Evolutionary conservation across 2,888 invertebrate species (phyloP).

Genomic region (Drosophila rellima): DNA sequence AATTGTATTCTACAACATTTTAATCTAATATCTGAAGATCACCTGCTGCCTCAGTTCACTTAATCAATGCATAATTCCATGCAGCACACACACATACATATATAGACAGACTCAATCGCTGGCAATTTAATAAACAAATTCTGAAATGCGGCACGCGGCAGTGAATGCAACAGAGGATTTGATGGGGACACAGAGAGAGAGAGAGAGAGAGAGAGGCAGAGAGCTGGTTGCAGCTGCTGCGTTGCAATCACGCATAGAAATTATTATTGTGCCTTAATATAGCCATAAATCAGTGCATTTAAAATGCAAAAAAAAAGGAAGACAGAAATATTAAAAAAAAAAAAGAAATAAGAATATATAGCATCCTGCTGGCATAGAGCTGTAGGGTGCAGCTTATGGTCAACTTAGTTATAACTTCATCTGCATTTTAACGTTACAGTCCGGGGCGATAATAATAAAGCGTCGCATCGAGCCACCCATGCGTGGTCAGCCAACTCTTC

Average conservation of each 20-base stretch:
- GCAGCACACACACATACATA: constrained; percentile 21
- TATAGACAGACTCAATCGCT: constrained; percentile 29
- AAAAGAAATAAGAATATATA: constrained; percentile 36
- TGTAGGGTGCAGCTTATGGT: constrained; percentile 49
- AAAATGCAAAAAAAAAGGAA: constrained; percentile 57
- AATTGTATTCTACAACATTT: constrained; percentile 7
- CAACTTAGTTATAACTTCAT: constrained; percentile 79
- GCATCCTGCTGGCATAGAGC: constrained; percentile 75
- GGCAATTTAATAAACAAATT: constrained; percentile 50
- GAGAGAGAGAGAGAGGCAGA: not conserved
- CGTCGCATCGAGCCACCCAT: constrained; percentile 80
- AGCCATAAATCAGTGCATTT: constrained; percentile 79
- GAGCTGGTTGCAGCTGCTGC: constrained; percentile 44
- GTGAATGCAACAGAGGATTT: constrained; percentile 1
- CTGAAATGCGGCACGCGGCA: constrained; percentile 32
- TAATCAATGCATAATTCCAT: constrained; percentile 60
- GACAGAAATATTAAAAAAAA: constrained; percentile 10
- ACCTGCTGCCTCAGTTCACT: constrained; percentile 56
- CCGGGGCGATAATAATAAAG: constrained; percentile 69
- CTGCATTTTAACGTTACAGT: constrained; percentile 68
- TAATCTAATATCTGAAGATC: constrained; percentile 4
- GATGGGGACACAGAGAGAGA: not conserved
- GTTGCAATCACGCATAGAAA: constrained; percentile 76
- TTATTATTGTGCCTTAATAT: constrained; percentile 81
- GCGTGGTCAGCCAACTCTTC: constrained; percentile 63